Conservation (phyloP, 2,888 invertebrate genomes). For the Meganola albula region DNA sequence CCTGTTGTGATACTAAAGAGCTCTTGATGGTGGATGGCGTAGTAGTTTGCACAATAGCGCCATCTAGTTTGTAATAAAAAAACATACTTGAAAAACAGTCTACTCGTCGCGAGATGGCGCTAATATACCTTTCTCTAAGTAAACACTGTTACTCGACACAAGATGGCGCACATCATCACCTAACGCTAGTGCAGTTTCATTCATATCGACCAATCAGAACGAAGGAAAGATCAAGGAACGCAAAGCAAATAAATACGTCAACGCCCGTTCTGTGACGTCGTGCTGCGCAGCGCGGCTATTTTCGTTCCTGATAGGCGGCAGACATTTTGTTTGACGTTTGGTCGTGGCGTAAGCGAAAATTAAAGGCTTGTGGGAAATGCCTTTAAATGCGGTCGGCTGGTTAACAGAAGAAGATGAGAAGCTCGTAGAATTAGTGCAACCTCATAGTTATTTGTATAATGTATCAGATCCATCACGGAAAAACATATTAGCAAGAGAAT, state of each 20-base stretch:
- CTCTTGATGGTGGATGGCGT: background rate
- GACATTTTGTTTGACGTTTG: conserved; percentile 65
- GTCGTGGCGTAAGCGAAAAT: conserved; percentile 38
- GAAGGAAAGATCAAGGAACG: conserved; percentile 18
- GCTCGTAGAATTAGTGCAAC: conserved; percentile 58
- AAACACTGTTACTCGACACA: conserved; percentile 9
- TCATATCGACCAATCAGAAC: conserved; percentile 42
- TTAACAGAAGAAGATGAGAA: conserved; percentile 59
- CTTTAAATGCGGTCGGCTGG: conserved; percentile 65
- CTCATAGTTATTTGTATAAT: conserved; percentile 59
- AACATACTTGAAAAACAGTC: background rate
- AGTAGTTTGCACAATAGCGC: conserved; percentile 1
- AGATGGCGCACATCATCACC: conserved; percentile 23
- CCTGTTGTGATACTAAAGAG: too few species aligned
- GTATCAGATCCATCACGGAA: conserved; percentile 59
- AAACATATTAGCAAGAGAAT: conserved; percentile 58
- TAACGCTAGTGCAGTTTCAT: conserved; percentile 16
- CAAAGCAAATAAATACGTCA: conserved; percentile 33
- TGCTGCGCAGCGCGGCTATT: conserved; percentile 65
- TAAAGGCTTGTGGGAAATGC: conserved; percentile 51
- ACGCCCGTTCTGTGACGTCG: conserved; percentile 52
- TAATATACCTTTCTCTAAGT: background rate
- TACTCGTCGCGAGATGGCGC: conserved; percentile 3
- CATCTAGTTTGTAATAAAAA: conserved; percentile 23
- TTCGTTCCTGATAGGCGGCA: conserved; percentile 62